Evolutionary conservation across 2,888 invertebrate genomes (phyloP), one percentile per base, ranked within the genome.

Genomic region (Eilema sororculum): DNA sequence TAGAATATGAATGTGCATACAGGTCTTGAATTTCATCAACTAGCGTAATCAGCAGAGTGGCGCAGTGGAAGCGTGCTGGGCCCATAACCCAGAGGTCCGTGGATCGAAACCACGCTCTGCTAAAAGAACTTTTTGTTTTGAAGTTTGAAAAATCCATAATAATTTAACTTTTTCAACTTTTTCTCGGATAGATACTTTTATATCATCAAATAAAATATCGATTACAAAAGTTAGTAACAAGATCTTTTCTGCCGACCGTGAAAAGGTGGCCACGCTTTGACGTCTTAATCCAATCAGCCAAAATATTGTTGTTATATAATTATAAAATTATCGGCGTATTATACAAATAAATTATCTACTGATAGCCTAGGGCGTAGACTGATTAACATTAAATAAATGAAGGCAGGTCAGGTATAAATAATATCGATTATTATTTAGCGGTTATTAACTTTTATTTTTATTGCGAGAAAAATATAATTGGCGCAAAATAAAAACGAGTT

Each of bases 61-160:
- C 97, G 97, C 97, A 97, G 97, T 96, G 97, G 97, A 97, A 96
- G 97, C 97, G 97, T 97, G 97, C 97, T 97, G 97, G 97, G 97
- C 97, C 97, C 97, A 97, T 97, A 97, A 97, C 97, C 97, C 97
- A 97, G 97, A 97, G 97, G 97, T 97, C 97, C 97, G 97, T 97
- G 97, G 97, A 97, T 97, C 97, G 97, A 97, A 97, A 97, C 97
- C 97, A 97, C 96, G 97, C 96, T 96, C 96, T 96, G 96, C 96
- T 96, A 96, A 0, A 13, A 2, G 8, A 0, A 9, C 63, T 78
- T 81, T 81, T 72, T 56, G 57, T 6, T 52, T 57, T 58, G 25
- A 25, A 58, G 3, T 58, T 58, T 22, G 52, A 24, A 3, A 46
- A n/a, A n/a, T n/a, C n/a, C 9, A n/a, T 20, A 9, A n/a, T 52